phyloP scores from a whole-genome alignment of 2,113 vertebrate species.

The Lophura nycthemera region DNA sequence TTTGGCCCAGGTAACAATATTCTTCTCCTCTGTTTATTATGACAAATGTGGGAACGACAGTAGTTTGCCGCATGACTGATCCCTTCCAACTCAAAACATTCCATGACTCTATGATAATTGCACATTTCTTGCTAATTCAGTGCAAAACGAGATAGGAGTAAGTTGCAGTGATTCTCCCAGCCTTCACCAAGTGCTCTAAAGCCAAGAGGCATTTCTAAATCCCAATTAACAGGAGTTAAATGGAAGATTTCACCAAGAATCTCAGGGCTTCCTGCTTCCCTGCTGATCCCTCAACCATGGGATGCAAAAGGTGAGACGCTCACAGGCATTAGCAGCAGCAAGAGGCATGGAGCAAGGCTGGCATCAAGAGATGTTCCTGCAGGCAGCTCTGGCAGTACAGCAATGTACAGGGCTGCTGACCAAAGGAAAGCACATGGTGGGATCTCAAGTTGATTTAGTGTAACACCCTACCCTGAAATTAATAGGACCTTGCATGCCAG shows the following conservation, averaged over 20 bases:
- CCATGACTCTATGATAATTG: neutral
- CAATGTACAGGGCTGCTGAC: neutral
- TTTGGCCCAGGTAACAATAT: conserved; percentile 7
- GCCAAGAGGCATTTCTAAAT: neutral
- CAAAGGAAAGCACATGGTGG: neutral
- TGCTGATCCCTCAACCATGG: neutral
- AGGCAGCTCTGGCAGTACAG: neutral
- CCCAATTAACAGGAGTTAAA: neutral
- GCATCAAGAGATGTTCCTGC: neutral
- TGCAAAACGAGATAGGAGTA: accelerated
- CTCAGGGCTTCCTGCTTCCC: neutral
- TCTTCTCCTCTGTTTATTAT: neutral
- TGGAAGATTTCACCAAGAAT: neutral
- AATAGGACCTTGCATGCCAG: conserved; percentile 1
- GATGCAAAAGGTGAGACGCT: neutral
- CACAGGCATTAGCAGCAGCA: neutral
- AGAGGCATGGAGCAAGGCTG: neutral
- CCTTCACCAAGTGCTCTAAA: neutral
- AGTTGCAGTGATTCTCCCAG: neutral
- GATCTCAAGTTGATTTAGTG: neutral
- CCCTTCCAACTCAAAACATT: neutral
- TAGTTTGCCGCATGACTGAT: neutral
- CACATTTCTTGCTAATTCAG: neutral
- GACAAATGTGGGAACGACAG: conserved; percentile 26
- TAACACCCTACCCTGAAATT: conserved; percentile 8